phyloP scores from a whole-genome alignment of 2,113 vertebrate species.

The Seriola rivoliana region DNA sequence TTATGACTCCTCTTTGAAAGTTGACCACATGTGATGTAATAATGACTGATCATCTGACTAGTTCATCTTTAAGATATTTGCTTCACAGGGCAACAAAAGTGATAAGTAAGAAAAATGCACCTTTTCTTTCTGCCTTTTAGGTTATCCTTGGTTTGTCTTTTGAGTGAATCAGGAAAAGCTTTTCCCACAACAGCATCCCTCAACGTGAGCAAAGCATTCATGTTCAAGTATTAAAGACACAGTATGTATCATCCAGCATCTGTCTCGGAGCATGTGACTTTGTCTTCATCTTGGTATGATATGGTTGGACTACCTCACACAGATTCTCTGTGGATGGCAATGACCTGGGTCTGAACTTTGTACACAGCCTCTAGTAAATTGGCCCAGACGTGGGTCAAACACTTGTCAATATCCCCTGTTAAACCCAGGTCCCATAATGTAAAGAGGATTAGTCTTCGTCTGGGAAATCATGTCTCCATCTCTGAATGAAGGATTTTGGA shows the following conservation, averaged over 20 bases:
- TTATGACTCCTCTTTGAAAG: constrained; percentile 5
- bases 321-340: background rate
- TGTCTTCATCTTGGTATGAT: background rate
- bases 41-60: background rate
- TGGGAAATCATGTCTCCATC: constrained; percentile 54
- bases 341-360: constrained; percentile 62
- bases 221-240: too few species aligned
- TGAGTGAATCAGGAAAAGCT: background rate
- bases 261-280: too few species aligned
- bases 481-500: constrained; percentile 34
- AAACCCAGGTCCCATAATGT: constrained; percentile 44
- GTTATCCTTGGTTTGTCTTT: background rate
- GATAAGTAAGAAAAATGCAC: background rate
- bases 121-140: background rate
- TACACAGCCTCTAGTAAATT: constrained; percentile 41
- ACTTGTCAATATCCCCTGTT: constrained; percentile 42
- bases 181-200: background rate
- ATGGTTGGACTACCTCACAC: fast-evolving
- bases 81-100: background rate
- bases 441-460: constrained; percentile 73
- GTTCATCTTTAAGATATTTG: background rate
- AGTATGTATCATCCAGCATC: too few species aligned
- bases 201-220: background rate
- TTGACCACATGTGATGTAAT: background rate
- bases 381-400: constrained; percentile 47